Evolutionary conservation across 37 sponge, comb jelly and placozoan genomes (phyloP).

Genomic region (Spongia lamella): DNA sequence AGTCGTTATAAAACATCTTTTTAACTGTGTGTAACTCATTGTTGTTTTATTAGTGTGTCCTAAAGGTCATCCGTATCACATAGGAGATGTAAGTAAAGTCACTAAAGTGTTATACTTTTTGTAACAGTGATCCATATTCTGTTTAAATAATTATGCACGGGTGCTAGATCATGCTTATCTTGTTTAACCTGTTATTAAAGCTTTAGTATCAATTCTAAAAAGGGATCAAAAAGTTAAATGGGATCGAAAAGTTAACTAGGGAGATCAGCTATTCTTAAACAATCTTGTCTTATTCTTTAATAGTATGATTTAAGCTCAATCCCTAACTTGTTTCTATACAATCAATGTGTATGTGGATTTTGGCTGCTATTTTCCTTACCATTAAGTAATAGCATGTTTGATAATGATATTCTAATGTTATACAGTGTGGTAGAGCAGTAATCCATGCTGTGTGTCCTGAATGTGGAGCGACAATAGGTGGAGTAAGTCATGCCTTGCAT

Average conservation of each 20-base stretch:
- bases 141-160: too few relatives aligned
- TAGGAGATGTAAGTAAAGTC: conserved; percentile 50
- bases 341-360: neutral
- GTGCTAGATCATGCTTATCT: too few relatives aligned
- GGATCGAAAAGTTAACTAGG: too few relatives aligned
- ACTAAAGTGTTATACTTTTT: neutral
- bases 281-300: too few relatives aligned
- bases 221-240: too few relatives aligned
- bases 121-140: neutral
- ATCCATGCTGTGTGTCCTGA: conserved; percentile 20
- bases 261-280: too few relatives aligned
- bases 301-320: too few relatives aligned
- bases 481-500: neutral
- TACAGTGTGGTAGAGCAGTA: conserved; percentile 59
- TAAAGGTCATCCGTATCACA: conserved; percentile 73
- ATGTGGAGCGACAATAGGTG: conserved; percentile 10
- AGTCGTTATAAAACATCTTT: too few relatives aligned
- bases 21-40: too few relatives aligned
- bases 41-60: conserved; percentile 41
- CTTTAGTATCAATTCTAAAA: too few relatives aligned
- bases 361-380: neutral
- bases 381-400: conserved; percentile 1
- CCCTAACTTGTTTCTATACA: too few relatives aligned
- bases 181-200: too few relatives aligned
- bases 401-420: neutral